A percentile compares a stretch with the other conserved stretches of the same genome.
Evolutionary conservation across 2,888 invertebrate species (phyloP).

Genomic region (Drosophila paramelanica): DNA sequence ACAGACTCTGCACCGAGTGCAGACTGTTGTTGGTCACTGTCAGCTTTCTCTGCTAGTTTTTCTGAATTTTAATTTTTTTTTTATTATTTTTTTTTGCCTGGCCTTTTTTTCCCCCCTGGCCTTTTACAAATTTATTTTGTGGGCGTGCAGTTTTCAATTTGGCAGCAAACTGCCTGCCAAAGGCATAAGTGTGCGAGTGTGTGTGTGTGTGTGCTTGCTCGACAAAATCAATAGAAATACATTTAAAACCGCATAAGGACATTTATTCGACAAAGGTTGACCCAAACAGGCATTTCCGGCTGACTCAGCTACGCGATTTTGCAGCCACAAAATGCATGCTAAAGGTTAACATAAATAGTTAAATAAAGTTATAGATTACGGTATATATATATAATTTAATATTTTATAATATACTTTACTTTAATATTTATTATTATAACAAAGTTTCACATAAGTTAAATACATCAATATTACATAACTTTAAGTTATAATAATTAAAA

Average conservation of each 20-base stretch:
- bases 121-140: conserved; percentile 70
- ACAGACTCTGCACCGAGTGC: conserved; percentile 25
- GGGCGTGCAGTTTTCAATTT: conserved; percentile 78
- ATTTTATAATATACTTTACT: too few relatives aligned
- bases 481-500: too few relatives aligned
- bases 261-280: conserved; percentile 52
- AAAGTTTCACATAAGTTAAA: neutral
- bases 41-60: conserved; percentile 36
- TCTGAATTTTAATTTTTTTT: neutral
- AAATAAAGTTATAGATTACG: neutral
- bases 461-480: neutral
- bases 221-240: conserved; percentile 73
- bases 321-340: conserved; percentile 24
- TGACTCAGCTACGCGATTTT: conserved; percentile 27
- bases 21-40: conserved; percentile 67
- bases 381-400: neutral
- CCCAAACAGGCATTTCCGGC: conserved; percentile 27
- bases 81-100: conserved; percentile 1
- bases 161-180: conserved; percentile 63
- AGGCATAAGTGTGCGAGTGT: conserved; percentile 12
- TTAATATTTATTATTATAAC: too few relatives aligned
- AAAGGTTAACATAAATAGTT: conserved; percentile 10
- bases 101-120: conserved; percentile 14
- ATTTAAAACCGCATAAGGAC: conserved; percentile 55
- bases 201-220: conserved; percentile 26